These are phyloP conservation scores for Acronicta psi DNA, from an alignment of 2,888 invertebrate species.

Conservation along the genomic window DNA sequence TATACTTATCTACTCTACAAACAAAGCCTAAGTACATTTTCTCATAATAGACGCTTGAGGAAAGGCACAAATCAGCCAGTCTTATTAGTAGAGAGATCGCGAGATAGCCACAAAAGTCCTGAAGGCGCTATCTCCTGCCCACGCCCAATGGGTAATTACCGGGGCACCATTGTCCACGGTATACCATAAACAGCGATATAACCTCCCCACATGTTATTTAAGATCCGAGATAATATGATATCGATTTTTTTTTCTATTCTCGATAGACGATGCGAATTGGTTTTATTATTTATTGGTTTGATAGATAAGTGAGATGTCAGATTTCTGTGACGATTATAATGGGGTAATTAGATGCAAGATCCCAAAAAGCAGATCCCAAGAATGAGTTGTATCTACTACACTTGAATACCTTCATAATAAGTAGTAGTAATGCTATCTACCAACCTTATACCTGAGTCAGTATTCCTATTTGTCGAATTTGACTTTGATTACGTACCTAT, in stretches of 20 bases:
- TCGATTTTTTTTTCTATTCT: conserved; percentile 26
- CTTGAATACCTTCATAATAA: too few species aligned
- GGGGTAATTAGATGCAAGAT: too few species aligned
- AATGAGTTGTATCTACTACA: too few species aligned
- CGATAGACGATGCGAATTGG: conserved; percentile 5
- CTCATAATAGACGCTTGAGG: conserved; percentile 18
- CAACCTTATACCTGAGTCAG: too few species aligned
- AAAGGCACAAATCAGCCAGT: conserved; percentile 62
- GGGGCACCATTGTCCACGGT: conserved; percentile 62
- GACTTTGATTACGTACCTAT: too few species aligned
- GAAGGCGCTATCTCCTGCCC: conserved; percentile 49
- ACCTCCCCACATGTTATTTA: conserved; percentile 39
- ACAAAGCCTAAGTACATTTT: conserved; percentile 7
- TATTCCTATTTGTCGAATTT: too few species aligned
- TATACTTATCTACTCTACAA: conserved; percentile 4
- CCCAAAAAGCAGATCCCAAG: too few species aligned
- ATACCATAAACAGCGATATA: conserved; percentile 58
- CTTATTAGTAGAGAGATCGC: conserved; percentile 72
- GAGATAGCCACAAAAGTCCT: conserved; percentile 66
- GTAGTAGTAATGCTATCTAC: too few species aligned
- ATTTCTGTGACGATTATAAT: too few species aligned
- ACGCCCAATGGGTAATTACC: conserved; percentile 59
- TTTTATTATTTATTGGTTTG: not conserved
- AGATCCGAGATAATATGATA: conserved; percentile 59
- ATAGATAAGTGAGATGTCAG: not conserved